Evolutionary conservation across 2,888 invertebrate genomes (phyloP).

Genomic region (Norana najaformis): DNA sequence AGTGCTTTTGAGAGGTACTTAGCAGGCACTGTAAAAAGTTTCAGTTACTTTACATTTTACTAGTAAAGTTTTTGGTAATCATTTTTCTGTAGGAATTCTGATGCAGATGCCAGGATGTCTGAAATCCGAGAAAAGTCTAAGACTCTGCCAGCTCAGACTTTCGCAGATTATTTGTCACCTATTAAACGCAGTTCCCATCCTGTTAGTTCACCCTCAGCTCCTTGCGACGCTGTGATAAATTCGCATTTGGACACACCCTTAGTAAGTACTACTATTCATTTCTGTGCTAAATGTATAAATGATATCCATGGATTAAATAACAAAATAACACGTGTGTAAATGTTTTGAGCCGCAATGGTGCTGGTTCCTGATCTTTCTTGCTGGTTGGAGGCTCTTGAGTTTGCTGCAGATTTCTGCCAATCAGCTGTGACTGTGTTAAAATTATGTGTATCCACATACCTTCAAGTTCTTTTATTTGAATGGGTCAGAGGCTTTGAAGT

Average conservation of each 20-base stretch:
- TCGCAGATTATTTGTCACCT: neutral
- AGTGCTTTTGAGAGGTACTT: too few species aligned
- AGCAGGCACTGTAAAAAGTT: neutral
- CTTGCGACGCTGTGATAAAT: neutral
- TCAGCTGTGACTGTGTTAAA: too few species aligned
- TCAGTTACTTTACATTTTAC: neutral
- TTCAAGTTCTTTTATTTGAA: too few species aligned
- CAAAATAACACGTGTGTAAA: too few species aligned
- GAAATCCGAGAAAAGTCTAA: neutral
- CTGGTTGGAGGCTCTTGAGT: too few species aligned
- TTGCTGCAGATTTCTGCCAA: too few species aligned
- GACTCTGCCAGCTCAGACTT: conserved; percentile 13
- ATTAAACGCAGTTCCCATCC: neutral
- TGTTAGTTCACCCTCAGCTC: neutral
- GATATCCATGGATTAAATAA: too few species aligned
- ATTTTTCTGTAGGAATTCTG: neutral
- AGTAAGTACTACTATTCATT: neutral
- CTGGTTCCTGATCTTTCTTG: too few species aligned
- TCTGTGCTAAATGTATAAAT: too few species aligned
- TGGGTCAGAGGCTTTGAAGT: too few species aligned
- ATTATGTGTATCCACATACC: too few species aligned
- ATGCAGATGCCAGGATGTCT: neutral
- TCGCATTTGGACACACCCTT: neutral
- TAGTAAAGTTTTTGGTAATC: neutral
- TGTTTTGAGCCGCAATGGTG: too few species aligned